Evolutionary conservation across 2,888 invertebrate genomes (phyloP).

Genomic region (Acrocyrtus sp.): DNA sequence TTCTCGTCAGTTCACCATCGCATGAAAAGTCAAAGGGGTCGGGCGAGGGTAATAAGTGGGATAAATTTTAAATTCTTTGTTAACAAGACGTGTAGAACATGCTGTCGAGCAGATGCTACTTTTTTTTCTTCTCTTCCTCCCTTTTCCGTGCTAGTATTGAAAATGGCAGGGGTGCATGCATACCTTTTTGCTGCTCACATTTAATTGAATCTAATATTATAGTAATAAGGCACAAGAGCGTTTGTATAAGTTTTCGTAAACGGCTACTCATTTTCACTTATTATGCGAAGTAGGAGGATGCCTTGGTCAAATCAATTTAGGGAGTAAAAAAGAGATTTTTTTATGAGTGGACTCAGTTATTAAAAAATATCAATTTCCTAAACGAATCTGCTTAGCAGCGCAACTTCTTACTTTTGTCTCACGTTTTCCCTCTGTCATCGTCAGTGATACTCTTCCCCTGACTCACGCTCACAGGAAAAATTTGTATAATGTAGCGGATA

Average conservation of each 20-base stretch:
- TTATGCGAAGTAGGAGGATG: no score
- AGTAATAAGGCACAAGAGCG: no score
- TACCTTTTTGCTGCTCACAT: no score
- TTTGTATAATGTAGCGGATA: background rate
- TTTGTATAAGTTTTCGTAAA: no score
- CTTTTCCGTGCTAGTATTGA: no score
- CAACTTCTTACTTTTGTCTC: conserved; percentile 28
- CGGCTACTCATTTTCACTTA: no score
- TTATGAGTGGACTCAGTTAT: no score
- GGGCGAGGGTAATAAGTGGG: conserved; percentile 35
- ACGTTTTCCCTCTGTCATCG: conserved; percentile 36
- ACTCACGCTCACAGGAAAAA: conserved; percentile 7
- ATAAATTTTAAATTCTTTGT: conserved; percentile 27
- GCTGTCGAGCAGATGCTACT: conserved; percentile 40
- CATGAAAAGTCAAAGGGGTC: conserved; percentile 39
- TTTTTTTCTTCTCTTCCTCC: conserved; percentile 15
- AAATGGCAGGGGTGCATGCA: no score
- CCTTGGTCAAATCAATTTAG: no score
- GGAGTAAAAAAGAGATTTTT: no score
- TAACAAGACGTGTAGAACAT: conserved; percentile 36
- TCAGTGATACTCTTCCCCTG: background rate
- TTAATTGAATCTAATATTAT: no score
- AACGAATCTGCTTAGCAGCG: no score
- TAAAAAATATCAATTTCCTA: conserved; percentile 47
- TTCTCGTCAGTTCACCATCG: background rate